phyloP scores from a whole-genome alignment of 1,140 invertebrate genomes.

The Ridgeia piscesae region DNA sequence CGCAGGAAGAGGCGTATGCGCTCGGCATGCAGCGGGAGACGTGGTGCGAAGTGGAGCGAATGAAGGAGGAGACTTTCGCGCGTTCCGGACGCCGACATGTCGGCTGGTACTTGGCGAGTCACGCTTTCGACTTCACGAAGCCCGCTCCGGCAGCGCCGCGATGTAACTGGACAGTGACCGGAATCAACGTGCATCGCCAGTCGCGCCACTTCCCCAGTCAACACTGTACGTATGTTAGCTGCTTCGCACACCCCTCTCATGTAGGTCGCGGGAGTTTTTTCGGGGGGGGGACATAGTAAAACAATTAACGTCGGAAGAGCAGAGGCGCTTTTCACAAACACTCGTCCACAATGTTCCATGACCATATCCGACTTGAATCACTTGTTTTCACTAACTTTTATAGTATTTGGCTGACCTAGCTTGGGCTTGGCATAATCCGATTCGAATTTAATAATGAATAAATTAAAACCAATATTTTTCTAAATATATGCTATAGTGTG shows the following conservation, averaged over 20 bases:
- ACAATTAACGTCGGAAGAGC: too few relatives aligned
- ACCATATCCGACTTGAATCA: not conserved
- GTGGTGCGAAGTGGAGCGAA: conserved; percentile 10
- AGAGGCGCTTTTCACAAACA: too few relatives aligned
- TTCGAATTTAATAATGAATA: too few relatives aligned
- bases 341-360: too few relatives aligned
- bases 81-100: not conserved
- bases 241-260: not conserved
- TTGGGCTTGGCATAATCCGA: too few relatives aligned
- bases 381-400: too few relatives aligned
- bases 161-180: not conserved
- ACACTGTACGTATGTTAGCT: not conserved
- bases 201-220: not conserved
- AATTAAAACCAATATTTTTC: too few relatives aligned
- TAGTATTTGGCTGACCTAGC: too few relatives aligned
- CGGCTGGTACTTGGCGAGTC: not conserved
- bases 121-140: not conserved
- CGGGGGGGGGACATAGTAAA: too few relatives aligned
- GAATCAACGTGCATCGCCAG: not conserved
- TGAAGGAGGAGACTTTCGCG: not conserved
- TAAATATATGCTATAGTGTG: not conserved
- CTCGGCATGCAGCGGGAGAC: conserved; percentile 15
- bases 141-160: not conserved
- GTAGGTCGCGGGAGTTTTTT: too few relatives aligned
- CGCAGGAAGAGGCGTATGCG: not conserved